Evolutionary conservation across 2,888 invertebrate genomes (phyloP).

Genomic region (Mayetiola destructor): DNA sequence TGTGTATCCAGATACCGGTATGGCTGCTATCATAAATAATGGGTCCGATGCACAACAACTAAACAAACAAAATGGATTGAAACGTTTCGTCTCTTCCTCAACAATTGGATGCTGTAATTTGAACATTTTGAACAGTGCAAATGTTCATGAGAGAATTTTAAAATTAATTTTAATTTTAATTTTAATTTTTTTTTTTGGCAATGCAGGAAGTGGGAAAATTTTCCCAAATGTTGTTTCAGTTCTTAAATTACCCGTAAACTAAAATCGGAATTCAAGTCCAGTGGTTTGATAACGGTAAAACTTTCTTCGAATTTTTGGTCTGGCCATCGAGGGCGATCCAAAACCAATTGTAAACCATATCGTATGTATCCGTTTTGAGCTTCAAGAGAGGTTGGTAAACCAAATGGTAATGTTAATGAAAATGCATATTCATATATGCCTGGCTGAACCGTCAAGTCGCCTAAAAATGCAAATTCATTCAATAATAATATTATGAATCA

Average conservation of each 20-base stretch:
- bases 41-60: conserved; percentile 52
- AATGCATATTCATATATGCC: conserved; percentile 65
- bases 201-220: background rate
- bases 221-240: background rate
- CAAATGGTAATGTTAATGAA: conserved; percentile 43
- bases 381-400: conserved; percentile 67
- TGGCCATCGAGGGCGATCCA: conserved; percentile 74
- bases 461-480: background rate
- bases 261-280: conserved; percentile 54
- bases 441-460: conserved; percentile 23
- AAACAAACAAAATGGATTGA: conserved; percentile 26
- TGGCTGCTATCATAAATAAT: conserved; percentile 42
- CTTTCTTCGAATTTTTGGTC: conserved; percentile 66
- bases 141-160: background rate
- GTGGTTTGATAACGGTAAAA: conserved; percentile 63
- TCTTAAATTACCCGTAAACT: background rate
- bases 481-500: too few relatives aligned
- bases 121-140: background rate
- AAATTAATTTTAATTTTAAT: conserved; percentile 36
- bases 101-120: conserved; percentile 26
- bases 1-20: conserved; percentile 59
- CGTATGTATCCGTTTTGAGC: conserved; percentile 60
- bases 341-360: conserved; percentile 61
- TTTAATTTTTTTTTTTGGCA: too few relatives aligned
- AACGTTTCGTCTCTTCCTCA: conserved; percentile 52